Evolutionary conservation across 2,888 invertebrate species (phyloP).

Genomic region (Julus scandinavius): DNA sequence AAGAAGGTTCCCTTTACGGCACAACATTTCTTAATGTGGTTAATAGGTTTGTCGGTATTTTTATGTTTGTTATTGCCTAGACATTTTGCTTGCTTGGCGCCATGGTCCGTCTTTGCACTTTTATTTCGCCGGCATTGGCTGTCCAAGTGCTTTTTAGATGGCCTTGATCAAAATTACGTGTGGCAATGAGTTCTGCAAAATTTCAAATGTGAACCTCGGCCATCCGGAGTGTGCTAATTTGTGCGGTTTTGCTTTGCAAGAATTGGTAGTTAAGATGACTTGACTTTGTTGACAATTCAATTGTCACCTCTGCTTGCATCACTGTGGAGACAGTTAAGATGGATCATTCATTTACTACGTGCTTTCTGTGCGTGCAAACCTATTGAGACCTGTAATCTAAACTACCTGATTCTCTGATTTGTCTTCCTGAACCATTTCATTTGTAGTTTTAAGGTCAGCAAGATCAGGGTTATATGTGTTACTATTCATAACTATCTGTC

Average conservation of each 20-base stretch:
- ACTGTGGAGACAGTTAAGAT: background rate
- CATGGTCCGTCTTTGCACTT: background rate
- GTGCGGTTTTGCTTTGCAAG: background rate
- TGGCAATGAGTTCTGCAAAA: background rate
- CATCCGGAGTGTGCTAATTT: background rate
- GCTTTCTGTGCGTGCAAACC: background rate
- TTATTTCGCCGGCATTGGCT: background rate
- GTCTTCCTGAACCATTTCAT: background rate
- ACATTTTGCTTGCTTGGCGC: background rate
- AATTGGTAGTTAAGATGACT: background rate
- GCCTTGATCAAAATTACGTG: background rate
- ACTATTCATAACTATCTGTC: conserved; percentile 1
- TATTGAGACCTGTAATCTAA: background rate
- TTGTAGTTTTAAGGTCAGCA: background rate
- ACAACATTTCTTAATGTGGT: background rate
- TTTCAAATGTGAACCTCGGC: background rate
- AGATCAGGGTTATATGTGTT: background rate
- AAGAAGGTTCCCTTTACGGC: background rate
- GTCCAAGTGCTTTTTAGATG: background rate
- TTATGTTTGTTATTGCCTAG: conserved; percentile 7
- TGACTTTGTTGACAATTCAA: background rate
- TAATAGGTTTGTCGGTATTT: background rate
- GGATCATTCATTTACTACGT: background rate
- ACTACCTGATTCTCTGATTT: background rate
- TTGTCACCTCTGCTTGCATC: background rate